Conservation (phyloP, 1,140 invertebrate species). For the Nebria ingens region DNA sequence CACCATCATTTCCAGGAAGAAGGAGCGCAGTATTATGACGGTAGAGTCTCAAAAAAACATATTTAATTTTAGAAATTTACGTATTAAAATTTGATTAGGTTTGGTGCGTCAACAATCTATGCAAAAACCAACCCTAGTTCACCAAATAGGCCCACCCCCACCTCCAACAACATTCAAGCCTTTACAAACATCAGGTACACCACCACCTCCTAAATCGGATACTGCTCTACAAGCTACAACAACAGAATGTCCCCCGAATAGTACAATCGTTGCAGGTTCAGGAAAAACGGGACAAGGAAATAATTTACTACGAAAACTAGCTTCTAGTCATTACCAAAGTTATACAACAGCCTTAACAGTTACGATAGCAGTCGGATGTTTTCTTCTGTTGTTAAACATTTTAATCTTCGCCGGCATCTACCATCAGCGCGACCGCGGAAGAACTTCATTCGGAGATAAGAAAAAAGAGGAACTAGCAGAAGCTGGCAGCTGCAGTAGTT, state of each 20-base stretch:
- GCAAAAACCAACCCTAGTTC: constrained; percentile 44
- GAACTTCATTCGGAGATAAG: constrained; percentile 45
- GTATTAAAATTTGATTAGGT: constrained; percentile 37
- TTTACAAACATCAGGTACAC: constrained; percentile 30
- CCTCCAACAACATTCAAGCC: constrained; percentile 36
- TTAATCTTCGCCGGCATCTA: constrained; percentile 92
- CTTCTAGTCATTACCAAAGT: constrained; percentile 70
- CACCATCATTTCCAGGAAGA: constrained; percentile 67
- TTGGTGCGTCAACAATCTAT: constrained; percentile 57
- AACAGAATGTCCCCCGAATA: constrained; percentile 57
- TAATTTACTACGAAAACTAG: constrained; percentile 58
- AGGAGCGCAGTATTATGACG: constrained; percentile 55
- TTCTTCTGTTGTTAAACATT: constrained; percentile 79
- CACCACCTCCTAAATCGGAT: constrained; percentile 32
- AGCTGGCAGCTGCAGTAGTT: constrained; percentile 51
- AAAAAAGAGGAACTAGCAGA: constrained; percentile 64
- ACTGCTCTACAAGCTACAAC: constrained; percentile 38
- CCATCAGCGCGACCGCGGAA: constrained; percentile 69
- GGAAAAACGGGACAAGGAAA: constrained; percentile 40
- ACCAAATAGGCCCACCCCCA: constrained; percentile 39
- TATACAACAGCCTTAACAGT: constrained; percentile 86
- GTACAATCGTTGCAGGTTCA: constrained; percentile 30
- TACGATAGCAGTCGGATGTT: constrained; percentile 85
- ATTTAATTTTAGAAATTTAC: constrained; percentile 9
- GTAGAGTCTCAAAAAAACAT: constrained; percentile 28